Percentiles rank a stretch among this genome's conserved stretches.
phyloP scores from a whole-genome alignment of 2,113 vertebrate genomes.

The Microtus pennsylvanicus region DNA sequence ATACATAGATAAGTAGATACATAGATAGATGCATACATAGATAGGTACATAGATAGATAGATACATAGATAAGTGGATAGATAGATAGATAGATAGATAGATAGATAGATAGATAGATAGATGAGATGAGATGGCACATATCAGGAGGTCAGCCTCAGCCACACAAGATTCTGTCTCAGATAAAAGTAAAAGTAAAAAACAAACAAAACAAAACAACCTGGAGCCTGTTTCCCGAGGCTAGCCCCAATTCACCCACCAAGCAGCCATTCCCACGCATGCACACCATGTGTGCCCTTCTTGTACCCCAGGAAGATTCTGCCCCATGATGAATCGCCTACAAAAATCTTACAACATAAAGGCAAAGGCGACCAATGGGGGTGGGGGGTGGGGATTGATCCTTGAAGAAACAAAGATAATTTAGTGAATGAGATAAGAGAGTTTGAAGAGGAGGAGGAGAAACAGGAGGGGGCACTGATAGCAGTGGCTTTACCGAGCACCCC shows the following conservation, averaged over 20 bases:
- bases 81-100: not conserved
- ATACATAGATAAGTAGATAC: too few relatives aligned
- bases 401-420: constrained; percentile 43
- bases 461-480: not conserved
- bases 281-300: not conserved
- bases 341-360: not conserved
- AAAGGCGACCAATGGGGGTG: not conserved
- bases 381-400: not conserved
- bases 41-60: too few relatives aligned
- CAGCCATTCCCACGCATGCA: not conserved
- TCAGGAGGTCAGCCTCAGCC: not conserved
- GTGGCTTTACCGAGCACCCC: not conserved
- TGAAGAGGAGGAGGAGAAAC: too few relatives aligned
- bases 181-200: not conserved
- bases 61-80: not conserved
- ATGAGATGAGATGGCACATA: not conserved
- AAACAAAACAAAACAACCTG: not conserved
- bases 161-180: not conserved
- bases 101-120: not conserved
- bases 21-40: too few relatives aligned
- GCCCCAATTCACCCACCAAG: not conserved
- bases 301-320: not conserved
- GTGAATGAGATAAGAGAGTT: not conserved
- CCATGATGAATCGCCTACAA: not conserved
- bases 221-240: not conserved